A percentile compares a stretch with the other conserved stretches of the same genome.
These are phyloP conservation scores for Pleuronectes platessa DNA, from an alignment of 2,113 vertebrate species.

Conservation along the genomic window DNA sequence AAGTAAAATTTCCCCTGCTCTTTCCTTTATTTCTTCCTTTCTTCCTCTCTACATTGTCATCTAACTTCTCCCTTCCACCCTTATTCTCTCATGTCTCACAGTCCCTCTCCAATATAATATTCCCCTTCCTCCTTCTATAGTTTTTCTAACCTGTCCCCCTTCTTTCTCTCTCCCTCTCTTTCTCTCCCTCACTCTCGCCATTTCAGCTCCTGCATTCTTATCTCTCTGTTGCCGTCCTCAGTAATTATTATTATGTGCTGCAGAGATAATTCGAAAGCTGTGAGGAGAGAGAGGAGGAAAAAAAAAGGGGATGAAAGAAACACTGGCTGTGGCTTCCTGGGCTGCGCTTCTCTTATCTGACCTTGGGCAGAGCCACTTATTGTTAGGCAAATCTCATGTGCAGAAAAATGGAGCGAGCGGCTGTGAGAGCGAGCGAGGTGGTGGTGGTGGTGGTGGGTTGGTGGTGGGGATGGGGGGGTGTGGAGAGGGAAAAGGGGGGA, in stretches of 20 bases:
- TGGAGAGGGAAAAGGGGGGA: slow-evolving; percentile 27
- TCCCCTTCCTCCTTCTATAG: slow-evolving; percentile 54
- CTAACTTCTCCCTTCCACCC: slow-evolving; percentile 44
- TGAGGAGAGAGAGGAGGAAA: slow-evolving; percentile 76
- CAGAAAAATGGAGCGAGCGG: slow-evolving; percentile 79
- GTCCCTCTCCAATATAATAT: slow-evolving; percentile 59
- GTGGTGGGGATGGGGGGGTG: slow-evolving; percentile 3
- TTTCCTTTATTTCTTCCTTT: background rate
- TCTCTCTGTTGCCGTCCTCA: slow-evolving; percentile 84
- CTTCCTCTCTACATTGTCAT: slow-evolving; percentile 42
- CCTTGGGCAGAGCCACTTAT: slow-evolving; percentile 88
- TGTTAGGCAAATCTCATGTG: slow-evolving; percentile 89
- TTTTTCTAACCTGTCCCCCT: slow-evolving; percentile 68
- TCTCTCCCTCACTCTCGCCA: slow-evolving; percentile 55
- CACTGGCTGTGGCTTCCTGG: slow-evolving; percentile 83
- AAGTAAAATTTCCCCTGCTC: background rate
- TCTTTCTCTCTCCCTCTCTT: slow-evolving; percentile 21
- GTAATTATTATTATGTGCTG: slow-evolving; percentile 90
- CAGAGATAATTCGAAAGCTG: slow-evolving; percentile 87
- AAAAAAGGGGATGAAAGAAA: slow-evolving; percentile 84
- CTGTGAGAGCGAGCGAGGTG: slow-evolving; percentile 70
- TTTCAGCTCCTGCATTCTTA: slow-evolving; percentile 82
- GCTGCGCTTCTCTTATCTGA: slow-evolving; percentile 87
- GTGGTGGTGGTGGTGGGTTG: slow-evolving; percentile 21
- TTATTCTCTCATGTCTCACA: slow-evolving; percentile 47